Evolutionary conservation across 1,140 invertebrate genomes (phyloP), one percentile per base, ranked within the genome.

Genomic region (Cydia fagiglandana): DNA sequence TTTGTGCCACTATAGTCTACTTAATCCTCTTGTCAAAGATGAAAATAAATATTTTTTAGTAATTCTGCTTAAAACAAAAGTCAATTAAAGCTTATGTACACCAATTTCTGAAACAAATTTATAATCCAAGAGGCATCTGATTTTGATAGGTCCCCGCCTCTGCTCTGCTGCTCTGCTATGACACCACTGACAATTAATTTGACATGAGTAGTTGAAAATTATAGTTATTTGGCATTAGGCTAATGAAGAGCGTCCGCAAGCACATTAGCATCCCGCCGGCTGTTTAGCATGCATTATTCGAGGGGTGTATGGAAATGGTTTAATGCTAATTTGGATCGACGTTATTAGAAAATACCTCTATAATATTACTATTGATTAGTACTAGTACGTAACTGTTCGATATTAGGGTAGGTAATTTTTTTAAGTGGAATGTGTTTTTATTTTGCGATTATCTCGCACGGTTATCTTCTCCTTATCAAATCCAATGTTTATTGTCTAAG

Each of bases 161-260:
- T 24, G 53, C 53, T n/a, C n/a, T 56, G 53, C n/a, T 41, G 38
- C 38, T 10, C 38, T 41, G 56, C n/a, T 61, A 24, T 61, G 56
- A 61, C 56, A 61, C 56, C 56, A 12, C 56, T n/a, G 20, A 53
- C 56, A 61, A 61, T 61, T 61, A 61, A 61, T 61, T 61, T 61
- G 20, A 61, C 56, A 61, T 20, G 20, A 61, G 56, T 61, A 61
- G 56, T 61, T 61, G 56, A 61, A 61, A 61, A 61, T 61, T 61
- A 61, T 61, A 61, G 56, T 61, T 61, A 61, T 61, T 61, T 61
- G 56, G 56, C 56, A 61, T 61, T 61, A 61, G 56, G 17, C 56
- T 61, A 61, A 61, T 61, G 56, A 61, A 61, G 20, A 24, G 56
- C 56, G 56, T 7, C 56, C 56, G 56, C 56, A 61, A 61, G 56